Evolutionary conservation across 35 echinoderm and acorn worm genomes (phyloP), one percentile per base, ranked within the genome.

Genomic region (Strongylocentrotus purpuratus): DNA sequence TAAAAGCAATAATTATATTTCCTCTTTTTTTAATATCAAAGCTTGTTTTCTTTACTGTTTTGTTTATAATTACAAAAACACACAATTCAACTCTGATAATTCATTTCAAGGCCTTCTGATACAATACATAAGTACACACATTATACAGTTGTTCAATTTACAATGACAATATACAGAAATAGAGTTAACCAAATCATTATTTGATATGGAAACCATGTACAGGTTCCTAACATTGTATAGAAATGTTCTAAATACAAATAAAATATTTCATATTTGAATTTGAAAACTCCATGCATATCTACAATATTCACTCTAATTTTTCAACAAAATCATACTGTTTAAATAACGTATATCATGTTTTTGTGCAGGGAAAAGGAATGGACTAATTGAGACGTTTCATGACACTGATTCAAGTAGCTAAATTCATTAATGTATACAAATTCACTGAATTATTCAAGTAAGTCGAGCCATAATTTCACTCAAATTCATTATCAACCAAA

Each of bases 21-120:
- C 45, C 25, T 89, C 25, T 41, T 89, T 89, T 89, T 86, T 41
- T 89, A 35, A 45, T 89, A 89, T 89, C 87, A 89, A 89, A 89
- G 87, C 87, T 89, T 89, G 87, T 45, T 89, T 89, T 46, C 33
- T 89, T 89, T 89, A 89, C 87, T 89, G 87, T 89, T 78, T 55
- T 89, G 33, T 89, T 33, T 89, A 89, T 89, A 46, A 89, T 89
- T 33, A 89, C 87, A 89, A 33, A 89, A 89, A 89, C 33, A 89
- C 45, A 46, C 18, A 46, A 89, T 89, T 89, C 87, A 33, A 89
- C 32, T 89, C 45, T 89, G 32, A 89, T 86, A 86, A 86, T 86
- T 13, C 50, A 86, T 86, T 41, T 31, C 87, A 89, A 89, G 87
- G 87, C 87, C 32, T 78, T 78, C 65, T 70, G 5, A 25, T 70